phyloP scores from a whole-genome alignment of 2,888 invertebrate species.

The Dascillus cervinus region DNA sequence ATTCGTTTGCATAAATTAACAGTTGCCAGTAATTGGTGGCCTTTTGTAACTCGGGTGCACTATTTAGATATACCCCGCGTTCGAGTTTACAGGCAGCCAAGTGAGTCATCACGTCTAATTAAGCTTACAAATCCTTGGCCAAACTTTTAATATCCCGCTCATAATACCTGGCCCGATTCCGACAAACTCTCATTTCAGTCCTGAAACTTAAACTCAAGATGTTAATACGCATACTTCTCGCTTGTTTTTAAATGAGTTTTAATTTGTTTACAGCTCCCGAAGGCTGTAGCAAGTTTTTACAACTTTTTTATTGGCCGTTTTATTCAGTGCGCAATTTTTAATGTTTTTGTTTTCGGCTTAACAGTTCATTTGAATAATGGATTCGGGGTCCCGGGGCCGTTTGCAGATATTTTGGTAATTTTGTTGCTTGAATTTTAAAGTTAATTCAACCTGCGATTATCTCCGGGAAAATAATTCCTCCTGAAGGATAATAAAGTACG shows the following conservation, averaged over 20 bases:
- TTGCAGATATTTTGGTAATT: too few relatives aligned
- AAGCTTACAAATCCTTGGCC: conserved; percentile 32
- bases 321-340: too few relatives aligned
- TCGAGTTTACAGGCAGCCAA: conserved; percentile 22
- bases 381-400: too few relatives aligned
- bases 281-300: conserved; percentile 8
- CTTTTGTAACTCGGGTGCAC: conserved; percentile 22
- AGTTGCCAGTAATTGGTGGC: conserved; percentile 28
- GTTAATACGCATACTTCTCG: conserved; percentile 14
- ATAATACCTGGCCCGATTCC: conserved; percentile 16
- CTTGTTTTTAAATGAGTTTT: conserved; percentile 17
- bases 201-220: conserved; percentile 10
- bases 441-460: conserved; percentile 32
- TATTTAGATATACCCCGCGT: conserved; percentile 18
- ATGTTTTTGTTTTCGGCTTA: too few relatives aligned
- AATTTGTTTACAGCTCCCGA: conserved; percentile 18
- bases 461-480: conserved; percentile 32
- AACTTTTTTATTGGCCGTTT: not conserved
- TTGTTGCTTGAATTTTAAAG: too few relatives aligned
- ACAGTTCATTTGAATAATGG: too few relatives aligned
- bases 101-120: conserved; percentile 33
- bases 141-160: conserved; percentile 33
- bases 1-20: conserved; percentile 34
- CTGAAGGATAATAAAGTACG: conserved; percentile 36
- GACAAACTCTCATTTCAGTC: conserved; percentile 9